Conservation (phyloP, 30 jellyfish, hydroid and myxozoan genomes). For the Mastigias papua region DNA sequence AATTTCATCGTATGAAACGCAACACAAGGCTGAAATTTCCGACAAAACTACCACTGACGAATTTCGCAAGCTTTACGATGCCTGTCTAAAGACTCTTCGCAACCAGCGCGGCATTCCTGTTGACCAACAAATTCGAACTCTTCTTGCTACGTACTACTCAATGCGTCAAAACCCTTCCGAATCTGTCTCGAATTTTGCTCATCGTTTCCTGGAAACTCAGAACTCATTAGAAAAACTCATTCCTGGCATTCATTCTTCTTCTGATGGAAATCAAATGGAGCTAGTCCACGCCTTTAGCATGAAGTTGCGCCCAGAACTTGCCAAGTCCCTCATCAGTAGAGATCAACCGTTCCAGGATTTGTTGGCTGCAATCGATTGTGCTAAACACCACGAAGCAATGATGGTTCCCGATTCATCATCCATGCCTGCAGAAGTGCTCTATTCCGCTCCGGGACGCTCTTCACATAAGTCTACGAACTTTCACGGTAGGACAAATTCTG, state of each 20-base stretch:
- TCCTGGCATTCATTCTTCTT: conserved; percentile 25
- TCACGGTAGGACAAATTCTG: too few species aligned
- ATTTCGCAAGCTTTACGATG: not conserved
- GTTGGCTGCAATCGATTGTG: not conserved
- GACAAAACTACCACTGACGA: conserved; percentile 3
- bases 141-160: conserved; percentile 17
- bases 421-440: too few species aligned
- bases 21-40: not conserved
- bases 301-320: conserved; percentile 17
- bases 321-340: conserved; percentile 18
- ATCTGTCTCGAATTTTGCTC: conserved; percentile 28
- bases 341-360: not conserved
- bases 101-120: conserved; percentile 27
- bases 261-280: conserved; percentile 1
- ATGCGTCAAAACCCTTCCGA: conserved; percentile 22
- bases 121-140: conserved; percentile 21
- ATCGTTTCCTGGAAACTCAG: conserved; percentile 22
- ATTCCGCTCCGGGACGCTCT: too few species aligned
- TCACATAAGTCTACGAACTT: too few species aligned
- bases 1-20: conserved; percentile 1
- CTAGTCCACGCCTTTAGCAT: conserved; percentile 24
- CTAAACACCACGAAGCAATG: too few species aligned
- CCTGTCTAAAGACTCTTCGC: not conserved
- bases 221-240: conserved; percentile 20
- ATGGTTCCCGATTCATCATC: too few species aligned